Evolutionary conservation across 37 sponge, comb jelly and placozoan genomes (phyloP), one percentile per base, ranked within the genome.

Genomic region (Bolinopsis microptera): DNA sequence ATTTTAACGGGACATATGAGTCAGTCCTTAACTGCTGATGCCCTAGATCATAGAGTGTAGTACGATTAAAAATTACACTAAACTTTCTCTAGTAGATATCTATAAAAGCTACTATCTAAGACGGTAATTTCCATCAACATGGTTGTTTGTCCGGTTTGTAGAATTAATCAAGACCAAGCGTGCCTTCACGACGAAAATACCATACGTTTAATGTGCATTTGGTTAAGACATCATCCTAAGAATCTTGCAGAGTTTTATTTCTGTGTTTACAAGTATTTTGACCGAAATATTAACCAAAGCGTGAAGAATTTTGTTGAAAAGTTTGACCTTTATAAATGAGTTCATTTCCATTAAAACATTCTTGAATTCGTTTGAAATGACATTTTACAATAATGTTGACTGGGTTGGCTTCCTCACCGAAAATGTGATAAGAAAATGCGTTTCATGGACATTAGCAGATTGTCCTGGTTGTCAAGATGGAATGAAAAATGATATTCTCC

Each of bases 401-500:
- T 77, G 80, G 80, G 21, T 77, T 18, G 80, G 35, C 21, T 77
- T 35, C 35, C 80, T 77, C 3, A 9, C 35, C 21, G 80, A 77
- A 32, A 32, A 28, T 32, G 33, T 77, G 18, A 32, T 77, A 34
- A 28, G 80, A 35, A 13, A 77, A 16, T 77, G 35, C 3, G 18
- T 34, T 16, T 32, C 80, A 1, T 32, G 27, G 18, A 33, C 21
- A 34, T 3, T 33, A 32, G 35, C 27, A 32, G 80, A 77, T 16
- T 77, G 80, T 32, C 37, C 80, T 33, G 80, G 80, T 1, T 77
- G 80, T 32, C 27, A 35, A 32, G 80, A 77, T 77, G 32, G 33
- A 28, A 35, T 77, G 80, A 77, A 34, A 16, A 35, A 32, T 77
- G 80, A 28, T 34, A 77, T 77, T 77, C 80, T 77, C 1, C 80